Evolutionary conservation across 2,888 invertebrate genomes (phyloP), one percentile per base, ranked within the genome.

Genomic region (Morpho helenor): DNA sequence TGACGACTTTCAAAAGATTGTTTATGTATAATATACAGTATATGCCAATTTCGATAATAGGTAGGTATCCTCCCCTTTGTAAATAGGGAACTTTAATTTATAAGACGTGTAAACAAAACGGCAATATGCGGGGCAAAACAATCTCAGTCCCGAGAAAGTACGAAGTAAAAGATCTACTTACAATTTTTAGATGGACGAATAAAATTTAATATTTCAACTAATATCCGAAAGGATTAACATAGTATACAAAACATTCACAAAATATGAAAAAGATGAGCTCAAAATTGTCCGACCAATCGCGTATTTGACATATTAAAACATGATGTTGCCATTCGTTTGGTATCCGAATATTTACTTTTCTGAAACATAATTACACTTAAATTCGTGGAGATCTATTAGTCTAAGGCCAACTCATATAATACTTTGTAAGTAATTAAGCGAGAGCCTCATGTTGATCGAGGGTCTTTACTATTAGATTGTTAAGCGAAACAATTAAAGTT

Each of bases 31-130:
- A 39, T 55, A 49, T 5, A 47, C 39, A 39, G 44, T 55, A 59
- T 57, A 56, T 40, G 51, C 31, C 7, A 54, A 61, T 59, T 61
- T 63, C 50, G 56, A 55, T 52, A 61, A 31, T 31, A 31, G 31
- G 57, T 53, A 71, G 67, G 77, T 77, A 83, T 86, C 85, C 89
- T 80, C 89, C 88, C 88, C 87, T 87, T 88, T 84, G 82, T 85
- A 87, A 81, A 85, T 82, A 84, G 69, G 70, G 71, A 74, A 76
- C 71, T 75, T 73, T 72, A 71, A 75, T 71, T 74, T 60, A 74
- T 77, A 76, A 82, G 83, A 89, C 89, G 89, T 88, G 88, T 89
- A 89, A 89, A 89, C 89, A 89, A 87, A 76, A 67, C 67, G 66
- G 88, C 89, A 89, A 87, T 76, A 67, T 67, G 66, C 62, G 64